Evolutionary conservation across 2,113 vertebrate species (phyloP).

Genomic region (Callospermophilus lateralis): DNA sequence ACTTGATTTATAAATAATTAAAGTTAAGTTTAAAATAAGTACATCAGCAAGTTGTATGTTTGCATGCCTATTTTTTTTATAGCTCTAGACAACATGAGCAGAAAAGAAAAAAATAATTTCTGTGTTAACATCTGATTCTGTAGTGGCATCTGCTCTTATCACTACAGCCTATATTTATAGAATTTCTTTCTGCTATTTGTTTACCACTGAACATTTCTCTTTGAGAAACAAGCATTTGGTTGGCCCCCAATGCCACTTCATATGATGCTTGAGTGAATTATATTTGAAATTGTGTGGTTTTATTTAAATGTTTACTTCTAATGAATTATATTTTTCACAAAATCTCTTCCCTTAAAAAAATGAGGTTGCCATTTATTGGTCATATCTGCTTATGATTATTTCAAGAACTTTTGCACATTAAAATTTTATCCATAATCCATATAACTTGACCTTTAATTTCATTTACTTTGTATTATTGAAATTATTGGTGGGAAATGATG

Average conservation of each 20-base stretch:
- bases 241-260: background rate
- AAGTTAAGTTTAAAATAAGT: slow-evolving; percentile 40
- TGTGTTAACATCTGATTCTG: background rate
- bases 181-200: slow-evolving; percentile 21
- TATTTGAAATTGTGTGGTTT: background rate
- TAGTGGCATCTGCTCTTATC: background rate
- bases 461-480: background rate
- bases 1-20: slow-evolving; percentile 23
- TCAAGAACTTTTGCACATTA: background rate
- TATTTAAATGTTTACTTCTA: background rate
- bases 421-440: background rate
- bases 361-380: background rate
- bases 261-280: background rate
- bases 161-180: background rate
- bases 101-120: background rate
- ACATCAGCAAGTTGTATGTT: slow-evolving; percentile 17
- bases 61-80: slow-evolving; percentile 36
- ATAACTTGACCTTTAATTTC: background rate
- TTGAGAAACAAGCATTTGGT: background rate
- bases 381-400: background rate
- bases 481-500: background rate
- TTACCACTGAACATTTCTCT: background rate
- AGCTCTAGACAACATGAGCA: background rate
- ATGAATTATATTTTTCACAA: background rate
- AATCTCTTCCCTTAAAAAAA: background rate